These are phyloP conservation scores for Coboldia fuscipes DNA, from an alignment of 1,140 invertebrate species.

Conservation along the genomic window DNA sequence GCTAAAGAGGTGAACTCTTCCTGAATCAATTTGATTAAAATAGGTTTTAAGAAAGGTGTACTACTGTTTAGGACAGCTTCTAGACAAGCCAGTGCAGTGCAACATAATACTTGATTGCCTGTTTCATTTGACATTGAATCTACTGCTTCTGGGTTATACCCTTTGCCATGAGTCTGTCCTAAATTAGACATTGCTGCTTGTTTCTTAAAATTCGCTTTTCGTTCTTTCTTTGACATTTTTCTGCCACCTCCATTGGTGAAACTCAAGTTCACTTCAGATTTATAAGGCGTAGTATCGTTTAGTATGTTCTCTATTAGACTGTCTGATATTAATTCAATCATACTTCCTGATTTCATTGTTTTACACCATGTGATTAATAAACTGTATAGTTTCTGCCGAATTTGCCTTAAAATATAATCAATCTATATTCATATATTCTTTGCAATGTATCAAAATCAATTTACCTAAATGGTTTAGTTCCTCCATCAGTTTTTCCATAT, in stretches of 20 bases:
- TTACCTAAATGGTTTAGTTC: not conserved
- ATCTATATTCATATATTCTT: not conserved
- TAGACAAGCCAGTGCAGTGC: conserved; percentile 4
- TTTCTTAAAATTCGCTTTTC: conserved; percentile 4
- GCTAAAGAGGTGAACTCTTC: not conserved
- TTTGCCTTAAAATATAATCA: not conserved
- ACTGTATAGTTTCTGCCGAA: not conserved
- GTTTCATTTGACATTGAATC: conserved; percentile 1
- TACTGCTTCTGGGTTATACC: not conserved
- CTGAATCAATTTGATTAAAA: not conserved
- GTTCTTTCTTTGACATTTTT: conserved; percentile 5
- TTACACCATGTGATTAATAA: conserved; percentile 4
- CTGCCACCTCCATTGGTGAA: conserved; percentile 4
- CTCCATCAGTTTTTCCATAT: not conserved
- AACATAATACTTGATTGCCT: conserved; percentile 3
- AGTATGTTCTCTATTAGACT: conserved; percentile 4
- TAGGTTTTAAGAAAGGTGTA: conserved; percentile 4
- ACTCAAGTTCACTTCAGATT: conserved; percentile 6
- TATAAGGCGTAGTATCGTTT: conserved; percentile 4
- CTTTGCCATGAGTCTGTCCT: conserved; percentile 4
- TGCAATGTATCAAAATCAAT: not conserved
- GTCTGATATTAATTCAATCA: conserved; percentile 4
- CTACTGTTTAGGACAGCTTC: conserved; percentile 1
- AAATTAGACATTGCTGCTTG: conserved; percentile 5
- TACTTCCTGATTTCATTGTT: conserved; percentile 3